Evolutionary conservation across 2,797 vertebrate species (phyloP), one percentile per base, ranked within the genome.

Genomic region (Peromyscus aztecus): DNA sequence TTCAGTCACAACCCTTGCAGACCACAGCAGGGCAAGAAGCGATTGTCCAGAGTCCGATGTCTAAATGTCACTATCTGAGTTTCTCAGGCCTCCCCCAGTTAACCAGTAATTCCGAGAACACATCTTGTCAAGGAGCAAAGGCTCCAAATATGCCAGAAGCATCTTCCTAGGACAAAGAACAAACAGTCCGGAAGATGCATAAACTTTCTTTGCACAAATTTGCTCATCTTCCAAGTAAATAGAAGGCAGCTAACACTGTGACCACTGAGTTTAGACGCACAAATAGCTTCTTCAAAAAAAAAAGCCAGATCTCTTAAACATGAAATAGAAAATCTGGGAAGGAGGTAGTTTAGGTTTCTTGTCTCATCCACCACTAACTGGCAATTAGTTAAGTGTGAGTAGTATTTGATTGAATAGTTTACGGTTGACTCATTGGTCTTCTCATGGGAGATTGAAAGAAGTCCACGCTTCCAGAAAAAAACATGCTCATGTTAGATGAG

Each of bases 211-310:
- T 69, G 46, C 86, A 9, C 27, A 83, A 65, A 84, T 89, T 31
- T 88, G 84, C 59, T 89, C n/a, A 81, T 81, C 13, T 87, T 80
- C 52, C 89, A 69, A 80, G 55, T n/a, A 91, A 61, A 92, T 23
- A 77, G 40, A 77, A 75, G 14, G 7, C 55, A 96, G 80, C 13
- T 37, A 94, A 67, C 31, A 49, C 12, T 86, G 52, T 29, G 49
- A 55, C 69, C 83, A 37, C 14, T 40, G 63, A 61, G 43, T 67
- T 55, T 73, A 13, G 52, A 89, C 84, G 85, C 49, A 31, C 92
- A 92, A 95, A 55, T 13, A 77, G 21, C 12, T 84, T 94, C 81
- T 83, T n/a, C 27, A 55, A 69, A 55, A 89, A 69, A 55, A 89
- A 95, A 89, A 27, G 16, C 27, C 63, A 71, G 49, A 17, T 59